Evolutionary conservation across 2,113 vertebrate genomes (phyloP).

Genomic region (Cephalopholis sonnerati): DNA sequence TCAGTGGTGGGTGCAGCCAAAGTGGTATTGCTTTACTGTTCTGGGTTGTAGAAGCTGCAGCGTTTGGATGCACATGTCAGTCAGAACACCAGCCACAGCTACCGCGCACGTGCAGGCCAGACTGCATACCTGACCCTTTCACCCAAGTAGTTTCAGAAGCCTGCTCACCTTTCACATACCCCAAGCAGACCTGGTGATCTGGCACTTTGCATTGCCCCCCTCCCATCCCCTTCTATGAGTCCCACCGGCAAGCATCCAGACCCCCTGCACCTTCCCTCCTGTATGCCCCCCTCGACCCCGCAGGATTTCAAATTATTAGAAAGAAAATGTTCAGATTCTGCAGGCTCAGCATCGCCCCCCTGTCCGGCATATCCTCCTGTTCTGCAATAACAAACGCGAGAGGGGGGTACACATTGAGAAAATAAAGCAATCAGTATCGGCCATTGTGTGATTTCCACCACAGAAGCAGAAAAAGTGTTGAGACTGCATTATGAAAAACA

Average conservation of each 20-base stretch:
- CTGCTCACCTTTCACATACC: slow-evolving; percentile 52
- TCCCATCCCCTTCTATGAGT: neutral
- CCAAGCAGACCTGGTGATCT: slow-evolving; percentile 38
- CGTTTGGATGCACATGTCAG: slow-evolving; percentile 48
- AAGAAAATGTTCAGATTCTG: slow-evolving; percentile 78
- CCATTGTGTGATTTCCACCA: slow-evolving; percentile 82
- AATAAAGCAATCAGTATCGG: slow-evolving; percentile 84
- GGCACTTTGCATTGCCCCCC: neutral
- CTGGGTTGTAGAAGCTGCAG: slow-evolving; percentile 36
- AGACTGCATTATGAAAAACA: slow-evolving; percentile 85
- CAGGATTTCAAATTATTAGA: slow-evolving; percentile 76
- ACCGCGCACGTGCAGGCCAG: slow-evolving; percentile 48
- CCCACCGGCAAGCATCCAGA: slow-evolving; percentile 33
- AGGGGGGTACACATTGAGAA: slow-evolving; percentile 80
- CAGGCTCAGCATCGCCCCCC: slow-evolving; percentile 72
- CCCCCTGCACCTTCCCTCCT: slow-evolving; percentile 49
- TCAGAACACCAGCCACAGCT: slow-evolving; percentile 27
- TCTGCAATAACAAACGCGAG: slow-evolving; percentile 83
- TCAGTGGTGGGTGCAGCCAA: slow-evolving; percentile 27
- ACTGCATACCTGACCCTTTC: slow-evolving; percentile 47
- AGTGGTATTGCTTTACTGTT: slow-evolving; percentile 59
- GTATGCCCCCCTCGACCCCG: slow-evolving; percentile 31
- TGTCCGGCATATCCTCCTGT: slow-evolving; percentile 74
- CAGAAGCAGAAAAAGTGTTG: slow-evolving; percentile 83
- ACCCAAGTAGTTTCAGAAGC: slow-evolving; percentile 19